Evolutionary conservation across 2,797 vertebrate species (phyloP).

Genomic region (Anableps anableps): DNA sequence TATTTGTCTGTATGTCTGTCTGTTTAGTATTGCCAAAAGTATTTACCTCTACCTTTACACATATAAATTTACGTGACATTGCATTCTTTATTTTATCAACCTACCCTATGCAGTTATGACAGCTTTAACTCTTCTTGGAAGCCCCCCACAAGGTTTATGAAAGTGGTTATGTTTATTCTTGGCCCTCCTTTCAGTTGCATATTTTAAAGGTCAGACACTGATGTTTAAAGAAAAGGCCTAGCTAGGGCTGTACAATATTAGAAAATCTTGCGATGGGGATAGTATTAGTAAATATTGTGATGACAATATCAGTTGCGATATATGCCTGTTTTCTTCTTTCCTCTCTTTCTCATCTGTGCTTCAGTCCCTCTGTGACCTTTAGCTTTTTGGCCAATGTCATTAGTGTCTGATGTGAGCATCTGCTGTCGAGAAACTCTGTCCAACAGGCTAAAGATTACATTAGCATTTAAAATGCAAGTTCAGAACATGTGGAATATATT

Average conservation of each 20-base stretch:
- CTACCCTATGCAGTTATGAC: background rate
- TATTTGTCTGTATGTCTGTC: background rate
- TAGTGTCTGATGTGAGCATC: background rate
- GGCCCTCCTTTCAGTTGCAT: background rate
- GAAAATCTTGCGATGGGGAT: background rate
- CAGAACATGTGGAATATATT: background rate
- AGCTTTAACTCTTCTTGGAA: background rate
- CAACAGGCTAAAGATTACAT: background rate
- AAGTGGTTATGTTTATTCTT: background rate
- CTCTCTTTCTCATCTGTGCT: background rate
- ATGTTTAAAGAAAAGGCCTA: background rate
- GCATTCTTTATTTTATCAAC: background rate
- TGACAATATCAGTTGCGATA: background rate
- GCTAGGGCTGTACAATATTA: background rate
- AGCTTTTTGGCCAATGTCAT: background rate
- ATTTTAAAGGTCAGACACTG: background rate
- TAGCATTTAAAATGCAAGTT: background rate
- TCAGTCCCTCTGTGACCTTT: background rate
- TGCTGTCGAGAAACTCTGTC: background rate
- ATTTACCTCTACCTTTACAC: background rate
- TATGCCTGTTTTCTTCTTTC: background rate
- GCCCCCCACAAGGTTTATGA: background rate
- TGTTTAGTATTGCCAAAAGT: background rate
- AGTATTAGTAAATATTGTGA: background rate
- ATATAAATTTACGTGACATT: background rate